phyloP scores from a whole-genome alignment of 2,888 invertebrate species.

The Lacanobia oleracea region DNA sequence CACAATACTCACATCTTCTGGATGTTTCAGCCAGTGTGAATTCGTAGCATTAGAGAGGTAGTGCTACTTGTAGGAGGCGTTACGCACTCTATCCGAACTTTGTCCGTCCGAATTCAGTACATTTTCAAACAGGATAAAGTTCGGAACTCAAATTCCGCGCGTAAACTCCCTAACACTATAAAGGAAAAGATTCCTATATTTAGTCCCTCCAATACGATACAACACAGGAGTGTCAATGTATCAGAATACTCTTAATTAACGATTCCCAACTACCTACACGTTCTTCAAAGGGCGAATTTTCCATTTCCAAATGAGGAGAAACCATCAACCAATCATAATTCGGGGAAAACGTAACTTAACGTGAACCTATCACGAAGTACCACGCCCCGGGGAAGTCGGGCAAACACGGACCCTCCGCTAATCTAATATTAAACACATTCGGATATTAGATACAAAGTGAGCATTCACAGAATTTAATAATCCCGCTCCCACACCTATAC shows the following conservation, averaged over 20 bases:
- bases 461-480: constrained; percentile 90
- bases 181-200: neutral
- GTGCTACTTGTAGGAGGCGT: too few relatives aligned
- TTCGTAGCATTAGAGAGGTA: too few relatives aligned
- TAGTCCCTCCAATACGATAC: neutral
- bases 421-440: constrained; percentile 91
- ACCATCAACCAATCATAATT: constrained; percentile 86
- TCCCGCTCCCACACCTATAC: constrained; percentile 82
- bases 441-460: constrained; percentile 91
- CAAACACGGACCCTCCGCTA: constrained; percentile 81
- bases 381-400: constrained; percentile 80
- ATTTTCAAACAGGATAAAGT: too few relatives aligned
- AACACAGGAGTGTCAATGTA: constrained; percentile 29
- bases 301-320: constrained; percentile 83
- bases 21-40: too few relatives aligned
- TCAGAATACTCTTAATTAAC: constrained; percentile 54
- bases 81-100: too few relatives aligned
- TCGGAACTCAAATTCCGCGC: too few relatives aligned
- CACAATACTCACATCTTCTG: neutral
- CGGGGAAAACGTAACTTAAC: constrained; percentile 78
- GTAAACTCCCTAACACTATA: too few relatives aligned
- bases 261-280: constrained; percentile 50
- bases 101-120: too few relatives aligned
- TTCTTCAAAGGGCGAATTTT: constrained; percentile 73
- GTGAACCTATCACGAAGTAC: constrained; percentile 83